Evolutionary conservation across 2,113 vertebrate species (phyloP), one percentile per base, ranked within the genome.

Genomic region (Gulo gulo): DNA sequence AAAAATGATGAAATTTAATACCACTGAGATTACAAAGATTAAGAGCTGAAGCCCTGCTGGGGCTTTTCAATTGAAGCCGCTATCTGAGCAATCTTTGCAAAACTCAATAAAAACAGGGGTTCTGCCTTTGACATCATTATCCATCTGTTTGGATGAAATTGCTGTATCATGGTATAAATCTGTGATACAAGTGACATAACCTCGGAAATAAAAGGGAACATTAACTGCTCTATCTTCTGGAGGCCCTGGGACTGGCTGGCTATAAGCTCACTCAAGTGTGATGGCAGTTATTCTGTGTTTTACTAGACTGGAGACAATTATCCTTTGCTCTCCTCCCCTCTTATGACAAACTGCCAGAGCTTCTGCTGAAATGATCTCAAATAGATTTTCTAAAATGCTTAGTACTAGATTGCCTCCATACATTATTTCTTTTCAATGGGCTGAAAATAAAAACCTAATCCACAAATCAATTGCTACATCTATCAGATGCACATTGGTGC

Each of bases 161-260:
- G 99, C 99, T 99, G 99, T 99, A 99, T 99, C 99, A 99, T 99
- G 99, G 99, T 99, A 99, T 99, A 99, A 99, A 99, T 99, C 99
- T 99, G 99, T 99, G 99, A 99, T 99, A 99, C 99, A 99, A 99
- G 99, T 99, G 99, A 99, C 99, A 99, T 99, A 99, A 99, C 99
- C 99, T 99, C 99, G 99, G 99, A 99, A 99, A 99, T 99, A 99
- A 99, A 99, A 99, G 99, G 99, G 99, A 99, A 99, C 99, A 99
- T 99, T 99, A 99, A 99, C 99, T 99, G 99, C 99, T 99, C 99
- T 99, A 99, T 99, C 99, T 99, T 99, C 99, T 99, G 99, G 99
- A 99, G 99, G 99, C 99, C 99, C 99, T 99, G 99, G 99, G 99
- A 99, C 99, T 99, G 99, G 99, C 99, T 99, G 99, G 99, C 99